These are phyloP conservation scores for Drepanosiphum platanoidis DNA, from an alignment of 2,888 invertebrate species.

Conservation along the genomic window DNA sequence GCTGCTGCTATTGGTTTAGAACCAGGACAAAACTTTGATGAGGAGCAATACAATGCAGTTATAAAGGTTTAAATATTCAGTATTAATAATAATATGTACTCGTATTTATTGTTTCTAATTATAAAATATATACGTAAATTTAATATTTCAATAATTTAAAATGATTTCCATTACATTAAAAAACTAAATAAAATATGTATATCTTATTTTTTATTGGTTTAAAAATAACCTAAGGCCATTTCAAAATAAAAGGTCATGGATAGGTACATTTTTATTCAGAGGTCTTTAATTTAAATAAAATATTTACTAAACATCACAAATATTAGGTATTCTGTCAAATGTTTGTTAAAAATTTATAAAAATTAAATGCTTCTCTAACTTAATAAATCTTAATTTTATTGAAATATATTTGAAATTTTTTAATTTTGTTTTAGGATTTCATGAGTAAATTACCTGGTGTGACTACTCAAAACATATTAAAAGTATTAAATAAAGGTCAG, in stretches of 20 bases:
- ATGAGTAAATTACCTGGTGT: constrained; percentile 89
- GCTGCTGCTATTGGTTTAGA: constrained; percentile 80
- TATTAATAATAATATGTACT: not conserved
- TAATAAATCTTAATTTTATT: not conserved
- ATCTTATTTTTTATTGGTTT: not conserved
- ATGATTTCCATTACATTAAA: too few relatives aligned
- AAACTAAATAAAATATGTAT: not conserved
- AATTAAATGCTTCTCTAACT: not conserved
- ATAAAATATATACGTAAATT: not conserved
- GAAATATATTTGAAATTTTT: not conserved
- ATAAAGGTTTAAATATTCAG: constrained; percentile 68
- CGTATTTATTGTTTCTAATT: not conserved
- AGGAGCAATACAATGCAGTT: constrained; percentile 72
- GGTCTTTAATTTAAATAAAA: too few relatives aligned
- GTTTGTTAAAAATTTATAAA: too few relatives aligned
- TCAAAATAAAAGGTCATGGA: too few relatives aligned
- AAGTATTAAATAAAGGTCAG: constrained; percentile 76
- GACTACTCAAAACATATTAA: constrained; percentile 83
- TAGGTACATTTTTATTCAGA: too few relatives aligned
- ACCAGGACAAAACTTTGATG: constrained; percentile 69
- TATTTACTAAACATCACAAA: too few relatives aligned
- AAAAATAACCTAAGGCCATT: too few relatives aligned
- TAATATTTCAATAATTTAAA: too few relatives aligned
- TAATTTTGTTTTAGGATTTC: constrained; percentile 76
- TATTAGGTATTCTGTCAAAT: too few relatives aligned